Conservation (phyloP, 2,888 invertebrate species). For the Coronaproctus castanopsis region DNA sequence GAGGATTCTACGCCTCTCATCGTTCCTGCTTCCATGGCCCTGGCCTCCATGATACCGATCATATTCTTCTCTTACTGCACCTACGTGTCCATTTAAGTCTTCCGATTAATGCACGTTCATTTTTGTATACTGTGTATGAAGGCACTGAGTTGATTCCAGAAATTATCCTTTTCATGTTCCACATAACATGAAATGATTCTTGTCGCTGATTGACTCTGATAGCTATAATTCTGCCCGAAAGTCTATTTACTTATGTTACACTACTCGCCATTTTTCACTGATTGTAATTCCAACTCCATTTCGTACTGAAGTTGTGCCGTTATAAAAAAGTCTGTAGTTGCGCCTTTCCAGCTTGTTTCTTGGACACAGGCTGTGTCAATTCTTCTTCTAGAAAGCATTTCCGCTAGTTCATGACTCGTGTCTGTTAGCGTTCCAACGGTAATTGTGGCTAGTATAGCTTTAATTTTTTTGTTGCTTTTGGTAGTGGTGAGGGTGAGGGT, state of each 20-base stretch:
- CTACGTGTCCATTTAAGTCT: not conserved
- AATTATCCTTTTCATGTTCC: not conserved
- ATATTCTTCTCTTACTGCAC: not conserved
- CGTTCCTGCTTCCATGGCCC: not conserved
- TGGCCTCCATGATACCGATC: not conserved
- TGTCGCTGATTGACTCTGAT: not conserved
- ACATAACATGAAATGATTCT: not conserved
- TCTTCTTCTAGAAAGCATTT: not conserved
- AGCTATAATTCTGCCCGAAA: not conserved
- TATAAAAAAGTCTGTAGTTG: not conserved
- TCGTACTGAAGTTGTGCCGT: not conserved
- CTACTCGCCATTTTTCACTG: not conserved
- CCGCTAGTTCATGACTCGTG: not conserved
- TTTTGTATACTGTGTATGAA: not conserved
- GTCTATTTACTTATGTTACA: not conserved
- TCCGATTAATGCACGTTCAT: not conserved
- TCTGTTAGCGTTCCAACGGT: not conserved
- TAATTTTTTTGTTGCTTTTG: not conserved
- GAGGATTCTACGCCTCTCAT: not conserved
- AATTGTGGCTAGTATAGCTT: not conserved
- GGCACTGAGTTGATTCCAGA: not conserved
- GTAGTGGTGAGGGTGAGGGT: not conserved
- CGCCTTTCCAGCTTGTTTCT: not conserved
- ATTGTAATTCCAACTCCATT: not conserved
- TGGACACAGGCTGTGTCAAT: not conserved